A percentile compares a stretch with the other conserved stretches of the same genome.
phyloP scores from a whole-genome alignment of 2,113 vertebrate genomes.

The Oryzias curvinotus region DNA sequence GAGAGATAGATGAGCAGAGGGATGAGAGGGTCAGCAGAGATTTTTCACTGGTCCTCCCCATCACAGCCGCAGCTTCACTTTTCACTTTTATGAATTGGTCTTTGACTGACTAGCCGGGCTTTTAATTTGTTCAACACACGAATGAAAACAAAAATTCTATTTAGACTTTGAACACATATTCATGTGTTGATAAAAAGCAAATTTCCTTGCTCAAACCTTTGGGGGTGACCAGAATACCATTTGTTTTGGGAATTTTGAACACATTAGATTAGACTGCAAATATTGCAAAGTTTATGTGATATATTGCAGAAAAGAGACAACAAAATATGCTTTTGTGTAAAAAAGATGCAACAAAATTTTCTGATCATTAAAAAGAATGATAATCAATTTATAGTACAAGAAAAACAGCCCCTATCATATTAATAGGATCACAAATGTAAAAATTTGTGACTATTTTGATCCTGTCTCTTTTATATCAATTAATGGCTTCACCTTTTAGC shows the following conservation, averaged over 20 bases:
- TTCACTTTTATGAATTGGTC: conserved; percentile 89
- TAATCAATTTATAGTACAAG: too few species aligned
- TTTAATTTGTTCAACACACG: conserved; percentile 85
- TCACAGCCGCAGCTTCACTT: conserved; percentile 86
- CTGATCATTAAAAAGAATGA: too few species aligned
- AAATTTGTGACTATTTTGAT: conserved; percentile 22
- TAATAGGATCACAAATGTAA: too few species aligned
- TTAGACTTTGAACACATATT: conserved; percentile 76
- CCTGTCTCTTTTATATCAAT: conserved; percentile 27
- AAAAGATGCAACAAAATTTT: too few species aligned
- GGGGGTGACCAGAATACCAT: too few species aligned
- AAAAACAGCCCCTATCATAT: not conserved
- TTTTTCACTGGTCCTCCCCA: conserved; percentile 89
- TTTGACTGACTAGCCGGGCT: conserved; percentile 85
- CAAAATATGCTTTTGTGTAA: conserved; percentile 16
- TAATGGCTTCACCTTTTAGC: conserved; percentile 75
- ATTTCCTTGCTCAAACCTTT: conserved; percentile 55
- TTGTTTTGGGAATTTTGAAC: conserved; percentile 11
- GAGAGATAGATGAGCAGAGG: conserved; percentile 96
- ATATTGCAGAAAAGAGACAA: conserved; percentile 26
- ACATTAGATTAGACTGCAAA: conserved; percentile 2
- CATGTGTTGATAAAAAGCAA: conserved; percentile 77
- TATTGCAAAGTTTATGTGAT: conserved; percentile 35
- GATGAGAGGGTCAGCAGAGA: conserved; percentile 96
- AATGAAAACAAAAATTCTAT: conserved; percentile 37